Conservation (phyloP, 2,888 invertebrate genomes). For the Drosophila lutescens region DNA sequence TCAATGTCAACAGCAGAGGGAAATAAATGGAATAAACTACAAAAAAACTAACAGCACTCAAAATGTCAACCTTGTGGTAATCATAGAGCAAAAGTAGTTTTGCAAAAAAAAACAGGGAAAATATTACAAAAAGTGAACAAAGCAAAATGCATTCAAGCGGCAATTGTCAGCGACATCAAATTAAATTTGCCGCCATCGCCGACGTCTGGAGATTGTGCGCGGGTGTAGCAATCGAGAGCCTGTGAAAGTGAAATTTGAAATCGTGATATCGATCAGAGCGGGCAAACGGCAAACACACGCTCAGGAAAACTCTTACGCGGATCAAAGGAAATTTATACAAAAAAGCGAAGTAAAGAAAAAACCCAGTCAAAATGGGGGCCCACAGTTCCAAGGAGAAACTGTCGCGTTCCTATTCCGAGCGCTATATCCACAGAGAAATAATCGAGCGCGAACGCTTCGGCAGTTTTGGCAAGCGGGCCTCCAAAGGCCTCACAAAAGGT, state of each 20-base stretch:
- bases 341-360: not conserved
- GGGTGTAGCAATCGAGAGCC: slow-evolving; percentile 52
- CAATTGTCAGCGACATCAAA: slow-evolving; percentile 63
- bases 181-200: slow-evolving; percentile 51
- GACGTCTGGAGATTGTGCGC: slow-evolving; percentile 58
- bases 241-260: slow-evolving; percentile 60
- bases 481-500: slow-evolving; percentile 81
- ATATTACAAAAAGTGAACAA: slow-evolving; percentile 16
- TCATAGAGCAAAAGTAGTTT: slow-evolving; percentile 28
- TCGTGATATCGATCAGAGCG: slow-evolving; percentile 42
- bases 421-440: slow-evolving; percentile 85
- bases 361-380: slow-evolving; percentile 87
- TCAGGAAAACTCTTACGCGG: slow-evolving; percentile 11
- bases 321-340: slow-evolving; percentile 3
- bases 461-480: slow-evolving; percentile 88
- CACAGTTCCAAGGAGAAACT: slow-evolving; percentile 91
- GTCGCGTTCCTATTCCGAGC: slow-evolving; percentile 88
- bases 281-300: not conserved
- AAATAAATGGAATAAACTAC: slow-evolving; percentile 21
- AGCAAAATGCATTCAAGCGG: slow-evolving; percentile 56
- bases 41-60: slow-evolving; percentile 12
- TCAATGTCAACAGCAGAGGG: slow-evolving; percentile 45
- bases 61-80: slow-evolving; percentile 46
- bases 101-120: slow-evolving; percentile 10
- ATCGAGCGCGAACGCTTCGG: slow-evolving; percentile 89